Base-by-base conservation (phyloP, 2,888 invertebrate genomes). In the Polyommatus icarus region DNA sequence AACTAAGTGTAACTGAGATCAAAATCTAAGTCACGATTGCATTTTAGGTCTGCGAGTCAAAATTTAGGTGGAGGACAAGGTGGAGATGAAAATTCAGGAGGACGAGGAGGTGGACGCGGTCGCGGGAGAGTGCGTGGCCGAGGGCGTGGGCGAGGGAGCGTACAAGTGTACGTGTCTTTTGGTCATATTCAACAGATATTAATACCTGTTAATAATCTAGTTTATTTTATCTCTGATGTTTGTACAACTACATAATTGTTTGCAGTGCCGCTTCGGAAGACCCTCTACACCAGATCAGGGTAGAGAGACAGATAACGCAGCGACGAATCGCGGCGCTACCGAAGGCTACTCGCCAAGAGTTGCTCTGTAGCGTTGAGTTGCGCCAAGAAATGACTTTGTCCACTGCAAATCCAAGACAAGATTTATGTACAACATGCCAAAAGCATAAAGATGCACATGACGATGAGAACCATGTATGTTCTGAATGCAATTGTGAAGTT, bases 361-460 rank as follows among this genome's bases (percentile, higher is more conserved):
- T 36, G 32, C 32, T 36, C 32, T 36, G 32, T 36, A 36, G 32
- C n/a, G n/a, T n/a, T n/a, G n/a, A n/a, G n/a, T n/a, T n/a, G n/a
- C n/a, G n/a, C n/a, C n/a, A 73, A 20, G 54, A 78, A 71, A 75
- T 76, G 75, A 76, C 61, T 40, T 50, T 54, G 54, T 54, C 54
- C 54, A 77, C 77, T 36, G 72, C 77, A 50, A 54, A 32, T 57
- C 77, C 77, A 32, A 77, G 71, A 73, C 73, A 77, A 77, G 77
- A 77, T 59, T 71, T 72, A 75, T 57, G 72, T 46, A 32, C 61
- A 78, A 72, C 71, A 75, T 29, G 78, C 61, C 36, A 59, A 73
- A 75, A 54, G 61, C 59, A 36, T 75, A 59, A 78, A 73, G 18
- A 40, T 71, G 78, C 61, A 61, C 50, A 78, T 46, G 54, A 54